Percentiles rank a stretch among this genome's conserved stretches.
Conservation (phyloP, 2,888 invertebrate genomes). For the Pomacea canaliculata region DNA sequence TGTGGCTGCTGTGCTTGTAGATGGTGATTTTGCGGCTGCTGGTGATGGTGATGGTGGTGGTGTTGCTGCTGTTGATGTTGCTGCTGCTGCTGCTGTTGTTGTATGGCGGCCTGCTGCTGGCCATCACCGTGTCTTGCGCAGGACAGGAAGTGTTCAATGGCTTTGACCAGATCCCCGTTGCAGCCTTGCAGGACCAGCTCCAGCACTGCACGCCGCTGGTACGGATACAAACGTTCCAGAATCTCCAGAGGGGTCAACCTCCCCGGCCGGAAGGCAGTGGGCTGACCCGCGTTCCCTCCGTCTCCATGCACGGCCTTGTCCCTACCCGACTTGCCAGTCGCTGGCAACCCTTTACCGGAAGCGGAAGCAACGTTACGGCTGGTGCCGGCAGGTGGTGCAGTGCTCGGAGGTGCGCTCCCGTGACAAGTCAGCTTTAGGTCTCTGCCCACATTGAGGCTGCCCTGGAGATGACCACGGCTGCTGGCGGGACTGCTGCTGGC, state of each 20-base stretch:
- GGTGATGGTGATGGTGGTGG: neutral
- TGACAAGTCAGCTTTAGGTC: neutral
- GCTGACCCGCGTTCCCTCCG: constrained; percentile 26
- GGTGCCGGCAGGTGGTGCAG: neutral
- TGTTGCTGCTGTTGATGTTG: neutral
- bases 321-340: neutral
- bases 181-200: constrained; percentile 92
- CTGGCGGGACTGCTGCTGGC: neutral
- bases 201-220: constrained; percentile 87
- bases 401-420: neutral
- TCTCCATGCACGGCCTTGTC: neutral
- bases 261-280: constrained; percentile 65
- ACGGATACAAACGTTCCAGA: constrained; percentile 87
- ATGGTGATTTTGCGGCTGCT: constrained; percentile 3
- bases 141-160: constrained; percentile 85
- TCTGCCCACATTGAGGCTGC: neutral
- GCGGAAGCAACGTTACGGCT: neutral
- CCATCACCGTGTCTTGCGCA: constrained; percentile 66
- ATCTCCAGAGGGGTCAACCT: constrained; percentile 79
- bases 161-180: constrained; percentile 89
- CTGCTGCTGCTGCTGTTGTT: constrained; percentile 15
- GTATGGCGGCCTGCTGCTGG: constrained; percentile 50
- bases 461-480: neutral
- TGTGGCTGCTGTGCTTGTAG: neutral
- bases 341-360: neutral